Conservation (phyloP, 2,888 invertebrate species). For the Ornithoptera alexandrae region DNA sequence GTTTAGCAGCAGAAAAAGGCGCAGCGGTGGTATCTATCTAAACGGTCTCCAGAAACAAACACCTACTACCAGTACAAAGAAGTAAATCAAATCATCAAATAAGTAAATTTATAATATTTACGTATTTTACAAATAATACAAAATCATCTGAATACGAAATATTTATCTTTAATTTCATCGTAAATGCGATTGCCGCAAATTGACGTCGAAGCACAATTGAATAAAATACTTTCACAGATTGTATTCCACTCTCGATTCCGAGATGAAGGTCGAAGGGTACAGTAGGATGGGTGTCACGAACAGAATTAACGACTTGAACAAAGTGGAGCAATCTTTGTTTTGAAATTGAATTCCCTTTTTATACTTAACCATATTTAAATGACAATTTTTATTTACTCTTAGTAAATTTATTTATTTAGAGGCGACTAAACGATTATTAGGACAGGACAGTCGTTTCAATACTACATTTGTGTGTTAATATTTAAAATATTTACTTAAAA, state of each 20-base stretch:
- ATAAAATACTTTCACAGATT: conserved; percentile 32
- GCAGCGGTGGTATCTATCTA: no score
- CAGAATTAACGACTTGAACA: conserved; percentile 22
- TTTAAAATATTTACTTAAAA: not conserved
- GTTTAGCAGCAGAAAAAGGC: no score
- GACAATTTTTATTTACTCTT: no score
- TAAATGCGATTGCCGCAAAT: not conserved
- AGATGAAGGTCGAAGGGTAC: conserved; percentile 20
- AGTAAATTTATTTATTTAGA: no score
- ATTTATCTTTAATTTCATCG: conserved; percentile 13
- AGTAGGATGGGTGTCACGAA: conserved; percentile 26
- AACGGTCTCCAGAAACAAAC: no score
- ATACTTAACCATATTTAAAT: not conserved
- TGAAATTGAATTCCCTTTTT: conserved; percentile 12
- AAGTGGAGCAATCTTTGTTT: conserved; percentile 14
- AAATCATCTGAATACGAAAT: not conserved
- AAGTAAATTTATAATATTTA: not conserved
- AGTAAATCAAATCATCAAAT: no score
- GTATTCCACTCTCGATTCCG: conserved; percentile 28
- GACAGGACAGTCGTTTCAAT: not conserved
- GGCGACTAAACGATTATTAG: no score
- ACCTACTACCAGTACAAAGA: no score
- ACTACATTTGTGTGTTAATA: not conserved
- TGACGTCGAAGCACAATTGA: conserved; percentile 28
- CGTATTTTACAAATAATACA: not conserved